Evolutionary conservation across 92 coral and sea anemone species (phyloP).

Genomic region (Paragorgia papillata): DNA sequence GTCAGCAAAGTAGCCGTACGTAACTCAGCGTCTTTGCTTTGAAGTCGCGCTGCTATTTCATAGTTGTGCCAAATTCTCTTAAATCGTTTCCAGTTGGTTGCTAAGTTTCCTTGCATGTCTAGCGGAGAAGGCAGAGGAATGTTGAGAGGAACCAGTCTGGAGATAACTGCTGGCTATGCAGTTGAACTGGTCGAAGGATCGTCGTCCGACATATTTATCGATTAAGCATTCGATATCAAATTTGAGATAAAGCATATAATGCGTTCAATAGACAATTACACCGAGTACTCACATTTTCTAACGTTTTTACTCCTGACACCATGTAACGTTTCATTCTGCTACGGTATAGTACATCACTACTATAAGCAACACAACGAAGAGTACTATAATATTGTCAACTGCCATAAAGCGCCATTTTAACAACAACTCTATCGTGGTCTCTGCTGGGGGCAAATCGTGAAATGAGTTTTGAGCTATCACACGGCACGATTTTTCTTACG

Average conservation of each 20-base stretch:
- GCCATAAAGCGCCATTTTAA: too few species aligned
- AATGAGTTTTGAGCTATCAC: too few species aligned
- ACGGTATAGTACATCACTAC: too few species aligned
- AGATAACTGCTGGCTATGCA: neutral
- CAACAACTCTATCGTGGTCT: too few species aligned
- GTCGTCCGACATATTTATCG: conserved; percentile 1
- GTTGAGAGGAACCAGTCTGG: conserved; percentile 23
- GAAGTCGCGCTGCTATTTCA: too few species aligned
- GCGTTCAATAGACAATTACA: neutral
- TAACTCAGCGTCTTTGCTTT: conserved; percentile 43
- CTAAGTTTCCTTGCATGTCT: conserved; percentile 52
- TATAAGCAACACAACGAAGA: too few species aligned
- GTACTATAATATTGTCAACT: too few species aligned
- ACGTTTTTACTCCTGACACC: conserved; percentile 25
- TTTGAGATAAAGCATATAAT: neutral
- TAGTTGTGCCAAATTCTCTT: conserved; percentile 52
- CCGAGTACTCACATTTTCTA: neutral
- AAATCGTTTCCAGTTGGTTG: conserved; percentile 54
- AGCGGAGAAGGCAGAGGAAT: conserved; percentile 57
- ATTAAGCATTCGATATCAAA: neutral
- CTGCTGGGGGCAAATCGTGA: too few species aligned
- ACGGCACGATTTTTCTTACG: too few species aligned
- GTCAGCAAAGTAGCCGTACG: conserved; percentile 58
- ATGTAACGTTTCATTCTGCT: conserved; percentile 2
- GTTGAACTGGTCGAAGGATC: neutral